Percentiles rank a stretch among this genome's conserved stretches.
Evolutionary conservation across 2,113 vertebrate genomes (phyloP).

Genomic region (Bombycilla garrulus): DNA sequence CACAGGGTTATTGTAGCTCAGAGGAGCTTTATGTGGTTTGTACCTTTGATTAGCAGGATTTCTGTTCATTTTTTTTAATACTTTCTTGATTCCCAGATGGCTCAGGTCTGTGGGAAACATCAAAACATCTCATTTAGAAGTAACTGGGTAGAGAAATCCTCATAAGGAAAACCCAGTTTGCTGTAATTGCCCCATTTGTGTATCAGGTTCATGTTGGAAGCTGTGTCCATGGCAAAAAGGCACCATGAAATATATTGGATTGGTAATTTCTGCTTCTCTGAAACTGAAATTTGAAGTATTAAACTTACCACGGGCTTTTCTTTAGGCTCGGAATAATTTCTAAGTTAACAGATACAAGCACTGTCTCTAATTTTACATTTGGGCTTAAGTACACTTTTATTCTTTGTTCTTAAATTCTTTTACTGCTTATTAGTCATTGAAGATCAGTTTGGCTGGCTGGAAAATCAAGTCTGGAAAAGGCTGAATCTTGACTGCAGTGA

Average conservation of each 20-base stretch:
- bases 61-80: background rate
- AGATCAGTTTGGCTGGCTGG: background rate
- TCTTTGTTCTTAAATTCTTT: background rate
- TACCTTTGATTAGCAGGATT: background rate
- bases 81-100: background rate
- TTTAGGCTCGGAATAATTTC: background rate
- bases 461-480: background rate
- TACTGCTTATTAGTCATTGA: background rate
- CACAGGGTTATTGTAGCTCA: background rate
- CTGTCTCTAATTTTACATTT: background rate
- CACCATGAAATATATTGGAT: accelerated
- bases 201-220: background rate
- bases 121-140: background rate
- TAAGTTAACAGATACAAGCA: background rate
- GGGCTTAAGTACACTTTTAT: background rate
- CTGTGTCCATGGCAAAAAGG: background rate
- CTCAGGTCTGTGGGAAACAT: background rate
- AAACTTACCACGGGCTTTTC: background rate
- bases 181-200: background rate
- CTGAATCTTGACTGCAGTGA: background rate
- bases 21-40: background rate
- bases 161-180: background rate
- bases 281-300: background rate
- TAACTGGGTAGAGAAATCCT: background rate
- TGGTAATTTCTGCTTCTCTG: background rate